Evolutionary conservation across 2,888 invertebrate genomes (phyloP), one percentile per base, ranked within the genome.

Genomic region (Vannuccia rotundouncinata): DNA sequence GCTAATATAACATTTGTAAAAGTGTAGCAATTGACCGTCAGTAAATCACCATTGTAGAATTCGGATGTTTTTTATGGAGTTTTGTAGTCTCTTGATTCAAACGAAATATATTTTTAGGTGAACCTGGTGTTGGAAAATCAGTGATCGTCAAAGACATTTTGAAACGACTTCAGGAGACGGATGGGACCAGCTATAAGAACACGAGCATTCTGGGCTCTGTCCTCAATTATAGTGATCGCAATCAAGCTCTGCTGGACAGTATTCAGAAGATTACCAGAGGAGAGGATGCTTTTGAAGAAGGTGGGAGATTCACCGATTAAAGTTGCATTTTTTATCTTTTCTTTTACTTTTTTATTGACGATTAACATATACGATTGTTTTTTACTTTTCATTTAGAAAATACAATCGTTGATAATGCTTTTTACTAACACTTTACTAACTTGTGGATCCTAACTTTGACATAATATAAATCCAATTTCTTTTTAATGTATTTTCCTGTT

Each of bases 61-160:
- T n/a, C n/a, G n/a, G n/a, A n/a, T n/a, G n/a, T n/a, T n/a, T n/a
- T n/a, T n/a, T n/a, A n/a, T n/a, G n/a, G n/a, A n/a, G n/a, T n/a
- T n/a, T n/a, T n/a, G n/a, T n/a, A n/a, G n/a, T n/a, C n/a, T n/a
- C n/a, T n/a, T n/a, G n/a, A n/a, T n/a, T n/a, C n/a, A n/a, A n/a
- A n/a, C n/a, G n/a, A n/a, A n/a, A n/a, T n/a, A n/a, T n/a, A n/a
- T 79, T 31, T 79, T 28, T 28, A 80, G 80, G 80, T 17, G 79
- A 81, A 13, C 76, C 87, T 76, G 88, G 88, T 29, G 85, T 87
- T 17, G 88, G 88, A 0, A 88, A 88, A 81, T 85, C 86, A 1
- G 85, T 86, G 10, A 84, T 87, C 17, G 85, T 88, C n/a, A 85
- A 85, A 80, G 83, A 86, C 83, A 84, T 86, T 83, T 82, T 88